These are phyloP conservation scores for Psittacus erithacus DNA, from an alignment of 2,113 vertebrate species.

Conservation along the genomic window DNA sequence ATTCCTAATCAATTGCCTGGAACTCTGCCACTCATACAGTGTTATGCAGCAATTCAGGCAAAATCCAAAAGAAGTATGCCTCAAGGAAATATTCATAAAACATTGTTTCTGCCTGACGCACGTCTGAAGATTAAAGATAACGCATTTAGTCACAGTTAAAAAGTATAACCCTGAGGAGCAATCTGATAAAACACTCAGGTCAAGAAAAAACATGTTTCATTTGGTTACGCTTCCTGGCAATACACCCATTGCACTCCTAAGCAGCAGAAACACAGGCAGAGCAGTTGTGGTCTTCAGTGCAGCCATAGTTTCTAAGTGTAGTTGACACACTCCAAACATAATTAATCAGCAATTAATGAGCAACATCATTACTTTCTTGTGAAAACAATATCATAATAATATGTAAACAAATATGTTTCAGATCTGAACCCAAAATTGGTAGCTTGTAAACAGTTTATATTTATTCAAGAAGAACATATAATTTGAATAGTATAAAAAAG, in stretches of 20 bases:
- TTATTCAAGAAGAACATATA: neutral
- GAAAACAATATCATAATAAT: neutral
- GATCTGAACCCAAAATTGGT: neutral
- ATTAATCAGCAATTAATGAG: neutral
- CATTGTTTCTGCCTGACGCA: neutral
- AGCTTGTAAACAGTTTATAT: neutral
- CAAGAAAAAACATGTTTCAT: constrained; percentile 27
- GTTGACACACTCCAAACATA: neutral
- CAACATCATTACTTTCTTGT: neutral
- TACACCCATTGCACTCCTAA: neutral
- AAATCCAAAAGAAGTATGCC: neutral
- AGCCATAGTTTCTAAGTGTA: neutral
- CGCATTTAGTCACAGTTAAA: neutral
- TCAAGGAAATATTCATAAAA: constrained; percentile 15
- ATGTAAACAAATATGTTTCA: neutral
- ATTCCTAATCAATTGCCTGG: neutral
- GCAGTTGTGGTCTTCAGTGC: neutral
- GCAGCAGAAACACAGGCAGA: neutral
- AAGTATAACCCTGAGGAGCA: constrained; percentile 26
- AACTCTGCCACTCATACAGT: neutral
- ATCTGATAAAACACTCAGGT: constrained; percentile 17
- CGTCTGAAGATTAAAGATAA: constrained; percentile 40
- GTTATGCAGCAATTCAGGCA: neutral
- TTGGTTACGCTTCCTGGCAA: neutral
- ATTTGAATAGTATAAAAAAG: neutral